phyloP scores from a whole-genome alignment of 1,140 invertebrate species.

The Glomeris maerens region DNA sequence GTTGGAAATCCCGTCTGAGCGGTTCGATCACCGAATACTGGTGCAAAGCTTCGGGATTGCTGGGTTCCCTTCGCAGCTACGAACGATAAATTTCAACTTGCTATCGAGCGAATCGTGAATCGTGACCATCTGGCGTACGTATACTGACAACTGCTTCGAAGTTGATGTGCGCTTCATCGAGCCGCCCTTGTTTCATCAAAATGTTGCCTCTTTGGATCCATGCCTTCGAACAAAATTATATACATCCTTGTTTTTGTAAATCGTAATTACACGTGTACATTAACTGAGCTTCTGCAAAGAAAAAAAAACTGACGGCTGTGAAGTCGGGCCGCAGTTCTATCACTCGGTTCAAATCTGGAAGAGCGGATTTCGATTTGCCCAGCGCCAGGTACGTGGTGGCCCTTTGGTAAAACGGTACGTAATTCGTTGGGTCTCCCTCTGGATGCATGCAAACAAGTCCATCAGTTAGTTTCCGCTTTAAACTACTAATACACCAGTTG shows the following conservation, averaged over 20 bases:
- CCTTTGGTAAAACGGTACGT: constrained; percentile 84
- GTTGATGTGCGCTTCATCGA: constrained; percentile 65
- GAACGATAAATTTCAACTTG: constrained; percentile 15
- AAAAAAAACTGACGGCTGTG: constrained; percentile 42
- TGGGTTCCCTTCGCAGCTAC: constrained; percentile 55
- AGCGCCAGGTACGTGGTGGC: constrained; percentile 93
- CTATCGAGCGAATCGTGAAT: too few species aligned
- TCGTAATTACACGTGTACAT: background rate
- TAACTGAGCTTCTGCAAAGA: background rate
- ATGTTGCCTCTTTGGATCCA: constrained; percentile 72
- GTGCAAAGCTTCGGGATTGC: constrained; percentile 56
- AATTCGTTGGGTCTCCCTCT: constrained; percentile 94
- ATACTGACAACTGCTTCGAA: constrained; percentile 67
- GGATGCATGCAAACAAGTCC: constrained; percentile 24
- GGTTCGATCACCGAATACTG: constrained; percentile 48
- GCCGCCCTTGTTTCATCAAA: constrained; percentile 73
- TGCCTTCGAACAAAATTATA: constrained; percentile 48
- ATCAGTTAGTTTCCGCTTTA: background rate
- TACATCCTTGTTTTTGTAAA: too few species aligned
- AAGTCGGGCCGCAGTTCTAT: constrained; percentile 91
- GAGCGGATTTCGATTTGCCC: constrained; percentile 86
- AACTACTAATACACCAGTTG: background rate
- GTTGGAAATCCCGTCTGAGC: constrained; percentile 46
- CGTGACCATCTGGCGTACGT: too few species aligned
- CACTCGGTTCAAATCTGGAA: constrained; percentile 83